Evolutionary conservation across 2,113 vertebrate genomes (phyloP), one percentile per base, ranked within the genome.

Genomic region (Megaleporinus macrocephalus): DNA sequence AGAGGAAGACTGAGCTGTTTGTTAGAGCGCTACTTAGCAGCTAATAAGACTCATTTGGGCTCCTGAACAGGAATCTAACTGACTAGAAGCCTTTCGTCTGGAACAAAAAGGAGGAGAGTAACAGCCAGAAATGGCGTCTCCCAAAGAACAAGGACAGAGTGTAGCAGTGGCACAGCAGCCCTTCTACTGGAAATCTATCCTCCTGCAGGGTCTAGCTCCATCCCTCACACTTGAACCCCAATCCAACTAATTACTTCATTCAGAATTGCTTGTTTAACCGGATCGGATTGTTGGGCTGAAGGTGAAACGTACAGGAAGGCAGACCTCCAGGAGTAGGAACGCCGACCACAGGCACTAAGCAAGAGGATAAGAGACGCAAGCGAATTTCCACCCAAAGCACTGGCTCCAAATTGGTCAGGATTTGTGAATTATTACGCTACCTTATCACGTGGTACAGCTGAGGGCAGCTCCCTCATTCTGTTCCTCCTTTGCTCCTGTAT

Each of bases 401-500:
- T 7, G 14, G 15, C 18, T 73, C 14, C 24, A 73, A n/a, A 55
- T 24, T 44, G 15, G 26, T 36, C 22, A 36, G 36, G n/a, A 49
- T 44, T n/a, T 33, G 5, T 33, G 33, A 80, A 22, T 72, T 20
- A 53, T 24, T 3, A 33, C 51, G 62, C 85, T 94, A 99, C 98
- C 96, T 99, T 99, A 87, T 99, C 98, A 90, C 97, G 94, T 80
- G 95, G 90, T 47, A 95, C 93, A 55, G 94, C 78, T 51, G 96
- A 90, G 68, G 97, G 95, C 33, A 97, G 80, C 73, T 99, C 98
- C 91, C 97, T 94, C 88, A 98, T 95, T 80, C 96, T 94, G 90
- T 96, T 98, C 84, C 98, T 94, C 86, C 98, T 96, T 85, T 99
- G 98, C 83, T 99, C 98, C 98, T 99, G 88, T 80, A 89, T 84